Evolutionary conservation across 1,140 invertebrate genomes (phyloP).

Genomic region (Calycopis cecrops): DNA sequence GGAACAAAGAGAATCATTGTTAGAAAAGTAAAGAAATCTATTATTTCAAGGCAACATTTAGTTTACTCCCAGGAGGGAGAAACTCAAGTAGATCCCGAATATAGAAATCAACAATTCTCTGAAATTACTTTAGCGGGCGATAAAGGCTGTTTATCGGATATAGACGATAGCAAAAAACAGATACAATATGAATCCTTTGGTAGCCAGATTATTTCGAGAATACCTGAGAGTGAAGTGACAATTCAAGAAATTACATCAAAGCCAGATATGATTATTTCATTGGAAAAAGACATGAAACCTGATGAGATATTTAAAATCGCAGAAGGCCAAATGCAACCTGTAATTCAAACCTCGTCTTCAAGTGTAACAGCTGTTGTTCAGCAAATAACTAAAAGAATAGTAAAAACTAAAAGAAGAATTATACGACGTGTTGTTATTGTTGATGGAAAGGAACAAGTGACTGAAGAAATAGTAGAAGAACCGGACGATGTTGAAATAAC

Average conservation of each 20-base stretch:
- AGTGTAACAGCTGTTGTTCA: conserved; percentile 85
- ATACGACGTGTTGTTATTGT: conserved; percentile 85
- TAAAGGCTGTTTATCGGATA: conserved; percentile 78
- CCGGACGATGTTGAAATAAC: conserved; percentile 86
- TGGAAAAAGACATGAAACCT: conserved; percentile 73
- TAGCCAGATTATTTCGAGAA: conserved; percentile 77
- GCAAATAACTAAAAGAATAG: conserved; percentile 85
- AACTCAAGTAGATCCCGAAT: conserved; percentile 52
- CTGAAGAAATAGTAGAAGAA: conserved; percentile 88
- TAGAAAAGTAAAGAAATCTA: conserved; percentile 78
- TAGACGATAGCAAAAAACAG: conserved; percentile 78
- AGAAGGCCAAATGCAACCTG: conserved; percentile 71
- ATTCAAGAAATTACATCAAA: conserved; percentile 79
- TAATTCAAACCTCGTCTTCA: conserved; percentile 74
- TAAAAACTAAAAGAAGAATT: conserved; percentile 83
- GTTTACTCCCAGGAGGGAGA: conserved; percentile 68
- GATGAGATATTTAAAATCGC: conserved; percentile 74
- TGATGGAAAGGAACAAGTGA: conserved; percentile 87
- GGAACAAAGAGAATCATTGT: conserved; percentile 88
- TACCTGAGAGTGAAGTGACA: conserved; percentile 77
- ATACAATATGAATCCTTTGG: conserved; percentile 78
- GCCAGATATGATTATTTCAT: conserved; percentile 75
- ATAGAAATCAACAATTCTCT: conserved; percentile 76
- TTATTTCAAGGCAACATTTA: conserved; percentile 74
- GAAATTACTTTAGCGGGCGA: conserved; percentile 80